Base-by-base conservation (phyloP, 2,888 invertebrate species). In the Itoplectis maculator region DNA sequence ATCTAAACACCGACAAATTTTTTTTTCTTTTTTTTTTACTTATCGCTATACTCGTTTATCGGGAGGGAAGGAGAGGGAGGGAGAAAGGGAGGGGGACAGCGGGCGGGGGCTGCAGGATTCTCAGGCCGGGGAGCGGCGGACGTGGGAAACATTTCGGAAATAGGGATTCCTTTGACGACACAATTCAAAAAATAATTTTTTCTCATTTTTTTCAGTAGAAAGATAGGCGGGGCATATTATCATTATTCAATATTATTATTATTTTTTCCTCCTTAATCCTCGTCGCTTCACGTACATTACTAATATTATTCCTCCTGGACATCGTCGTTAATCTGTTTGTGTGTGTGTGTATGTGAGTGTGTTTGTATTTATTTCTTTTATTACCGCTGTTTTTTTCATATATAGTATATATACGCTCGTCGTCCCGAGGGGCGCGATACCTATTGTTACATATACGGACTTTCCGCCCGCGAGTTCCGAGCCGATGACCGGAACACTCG, bases 181-280 rank as follows among this genome's bases (percentile, higher is more conserved):
- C 88, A 90, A 90, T 91, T 91, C 89, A 88, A 91, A 91, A 92
- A 92, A 91, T 91, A 91, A 90, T 89, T 82, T 83, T 74, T 76
- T 79, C 56, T 69, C 51, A 51, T 82, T 88, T 87, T 35, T 82
- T 82, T 89, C 86, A 89, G 89, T 92, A 91, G 89, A 91, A 91
- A 90, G 91, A 89, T 91, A 92, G 90, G 89, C 89, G 87, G 89
- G 90, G 90, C 73, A 65, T 87, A 87, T 86, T 86, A 85, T 81
- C 79, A 84, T 89, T 82, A 84, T 84, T 84, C 56, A 85, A 82
- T 86, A 83, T 83, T 84, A 79, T 79, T 83, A 69, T 70, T 81
- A 70, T 83, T 86, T 85, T 78, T 78, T 78, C 76, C 81, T 83
- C 76, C 83, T 79, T 86, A 83, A 83, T 63, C 82, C 72, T 86